Evolutionary conservation across 2,888 invertebrate species (phyloP), one percentile per base, ranked within the genome.

Genomic region (Dilophus febrilis): DNA sequence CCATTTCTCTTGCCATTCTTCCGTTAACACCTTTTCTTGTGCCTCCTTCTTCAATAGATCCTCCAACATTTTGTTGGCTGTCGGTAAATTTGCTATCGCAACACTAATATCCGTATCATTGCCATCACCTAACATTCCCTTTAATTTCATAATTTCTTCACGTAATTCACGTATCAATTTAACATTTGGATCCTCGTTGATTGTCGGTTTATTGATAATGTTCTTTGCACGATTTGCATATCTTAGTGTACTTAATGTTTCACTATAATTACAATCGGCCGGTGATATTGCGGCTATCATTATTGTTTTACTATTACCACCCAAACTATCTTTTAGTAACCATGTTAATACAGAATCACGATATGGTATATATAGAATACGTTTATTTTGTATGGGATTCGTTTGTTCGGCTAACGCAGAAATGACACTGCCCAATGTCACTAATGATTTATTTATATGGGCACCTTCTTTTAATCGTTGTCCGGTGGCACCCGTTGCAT

Each of bases 1-100:
- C 91, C 91, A 91, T 57, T 90, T 90, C 56, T 88, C 86, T 11
- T 85, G 79, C 90, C 90, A 91, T 54, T 86, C 84, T 61, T 88
- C 87, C 0, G 88, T 90, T 43, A 91, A 68, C 42, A 77, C 83
- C 59, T 79, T 87, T 64, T 87, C 87, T 55, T 86, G 82, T 0
- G 87, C 88, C 59, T 91, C 88, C 55, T 87, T 91, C 54, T 86
- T 79, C 50, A 87, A 85, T 4, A 91, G 71, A 48, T 84, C 82
- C 28, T 85, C 87, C 40, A 90, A 64, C 45, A 87, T 77, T 40
- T 67, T 73, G n/a, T n/a, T n/a, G 17, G 72, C 67, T 16, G 71
- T 70, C 0, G 76, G 66, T 51, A 74, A 74, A 32, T 70, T 58
- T 0, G 67, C 65, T 43, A 64, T 76, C 56, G 71, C 68, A 48